phyloP scores from a whole-genome alignment of 1,140 invertebrate species.

The Zaprionus africanus region DNA sequence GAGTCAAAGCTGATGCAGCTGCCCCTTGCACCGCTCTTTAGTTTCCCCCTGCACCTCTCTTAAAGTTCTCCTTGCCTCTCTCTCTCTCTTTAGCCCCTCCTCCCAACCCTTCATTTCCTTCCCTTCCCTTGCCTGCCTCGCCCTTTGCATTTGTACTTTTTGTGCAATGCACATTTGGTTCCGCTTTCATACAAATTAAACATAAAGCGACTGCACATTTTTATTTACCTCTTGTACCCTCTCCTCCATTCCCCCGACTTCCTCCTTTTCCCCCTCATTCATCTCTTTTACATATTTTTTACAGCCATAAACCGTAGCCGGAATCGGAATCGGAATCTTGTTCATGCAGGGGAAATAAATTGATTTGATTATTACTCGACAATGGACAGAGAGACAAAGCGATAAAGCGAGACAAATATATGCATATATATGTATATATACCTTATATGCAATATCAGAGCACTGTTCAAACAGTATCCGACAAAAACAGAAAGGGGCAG shows the following conservation, averaged over 20 bases:
- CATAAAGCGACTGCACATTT: constrained; percentile 7
- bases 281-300: neutral
- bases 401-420: neutral
- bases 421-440: no score
- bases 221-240: neutral
- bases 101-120: no score
- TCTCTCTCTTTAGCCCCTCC: no score
- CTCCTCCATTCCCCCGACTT: neutral
- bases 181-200: constrained; percentile 8
- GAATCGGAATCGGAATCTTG: neutral
- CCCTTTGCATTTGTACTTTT: neutral
- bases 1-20: neutral
- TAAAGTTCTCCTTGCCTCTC: no score
- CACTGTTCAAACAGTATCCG: no score
- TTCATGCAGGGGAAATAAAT: neutral
- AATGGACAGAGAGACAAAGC: neutral
- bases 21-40: neutral
- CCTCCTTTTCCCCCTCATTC: no score
- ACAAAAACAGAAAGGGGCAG: no score
- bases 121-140: no score
- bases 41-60: neutral
- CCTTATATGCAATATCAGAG: no score
- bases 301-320: neutral
- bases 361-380: constrained; percentile 1
- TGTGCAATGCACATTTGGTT: constrained; percentile 1